Evolutionary conservation across 1,140 invertebrate species (phyloP), one percentile per base, ranked within the genome.

Genomic region (Drosophila kepulauana): DNA sequence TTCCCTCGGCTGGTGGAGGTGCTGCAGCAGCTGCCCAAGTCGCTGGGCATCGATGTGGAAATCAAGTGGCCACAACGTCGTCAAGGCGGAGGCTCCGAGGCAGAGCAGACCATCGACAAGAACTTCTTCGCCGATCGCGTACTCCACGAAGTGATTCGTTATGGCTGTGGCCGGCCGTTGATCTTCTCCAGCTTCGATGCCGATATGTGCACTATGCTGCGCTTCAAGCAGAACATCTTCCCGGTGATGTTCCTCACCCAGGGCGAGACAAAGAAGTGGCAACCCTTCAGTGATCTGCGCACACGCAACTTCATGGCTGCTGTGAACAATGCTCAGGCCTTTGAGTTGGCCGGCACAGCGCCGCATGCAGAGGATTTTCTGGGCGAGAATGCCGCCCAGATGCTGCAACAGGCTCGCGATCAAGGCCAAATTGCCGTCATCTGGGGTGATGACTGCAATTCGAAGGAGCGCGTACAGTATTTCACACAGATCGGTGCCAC

Each of bases 171-270:
- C 13, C 94, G 98, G 43, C 95, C 96, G 65, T 96, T 99, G 43
- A 95, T 99, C 51, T 97, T 99, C 87, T 98, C 98, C 1, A 98
- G 97, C 82, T 99, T 99, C 93, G 97, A 99, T 93, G 97, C 98
- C 0, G 98, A 99, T 88, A 96, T 98, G 63, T 99, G 98, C 89
- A 95, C 97, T 1, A 97, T 99, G 97, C 94, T 99, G 51, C 94
- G 97, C 38, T 93, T 97, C 67, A 99, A 99, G 91, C 98, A 99
- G 93, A 99, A 99, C 92, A 96, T 96, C 79, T 99, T 98, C 93
- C 98, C 98, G 0, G 96, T 98, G 0, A 95, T 99, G 93, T 98
- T 99, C 92, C 93, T 99, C 54, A 98, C 97, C 0, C 95, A 98
- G 94, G 98, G 98, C 3, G 93, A 96, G 25, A 97, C 96, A 1